phyloP scores from a whole-genome alignment of 2,888 invertebrate species.

The Endotricha flammealis region DNA sequence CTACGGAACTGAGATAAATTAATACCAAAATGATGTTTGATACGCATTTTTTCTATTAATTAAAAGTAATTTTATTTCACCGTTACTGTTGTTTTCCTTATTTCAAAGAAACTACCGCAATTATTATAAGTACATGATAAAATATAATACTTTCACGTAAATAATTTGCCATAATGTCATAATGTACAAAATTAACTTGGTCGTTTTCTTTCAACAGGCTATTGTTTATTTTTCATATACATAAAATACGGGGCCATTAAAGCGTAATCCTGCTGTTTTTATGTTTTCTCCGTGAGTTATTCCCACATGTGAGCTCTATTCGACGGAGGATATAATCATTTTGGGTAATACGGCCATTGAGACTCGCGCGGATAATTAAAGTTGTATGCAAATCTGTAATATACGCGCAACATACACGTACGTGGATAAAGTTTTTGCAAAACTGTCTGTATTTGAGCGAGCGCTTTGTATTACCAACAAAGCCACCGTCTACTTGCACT shows the following conservation, averaged over 20 bases:
- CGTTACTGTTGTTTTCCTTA: no score
- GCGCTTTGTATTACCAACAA: conserved; percentile 68
- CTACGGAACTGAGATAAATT: no score
- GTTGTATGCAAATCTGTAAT: conserved; percentile 23
- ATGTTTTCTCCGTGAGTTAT: neutral
- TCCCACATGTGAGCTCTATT: neutral
- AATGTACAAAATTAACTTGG: conserved; percentile 1
- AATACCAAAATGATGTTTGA: no score
- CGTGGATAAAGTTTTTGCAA: conserved; percentile 54
- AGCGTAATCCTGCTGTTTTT: conserved; percentile 12
- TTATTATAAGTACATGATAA: no score
- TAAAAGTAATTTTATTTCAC: no score
- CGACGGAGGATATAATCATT: conserved; percentile 9
- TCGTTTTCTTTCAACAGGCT: neutral
- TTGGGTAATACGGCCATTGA: neutral
- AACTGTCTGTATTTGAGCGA: conserved; percentile 52
- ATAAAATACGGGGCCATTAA: conserved; percentile 3
- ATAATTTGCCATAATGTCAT: no score
- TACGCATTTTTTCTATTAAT: no score
- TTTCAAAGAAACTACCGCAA: no score
- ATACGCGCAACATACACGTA: conserved; percentile 13
- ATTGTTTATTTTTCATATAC: neutral
- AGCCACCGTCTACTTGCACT: conserved; percentile 54
- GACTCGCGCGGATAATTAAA: neutral
- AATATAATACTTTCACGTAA: no score